A percentile compares a stretch with the other conserved stretches of the same genome.
Conservation (phyloP, 2,888 invertebrate species). For the Hirtodrosophila alboralis region DNA sequence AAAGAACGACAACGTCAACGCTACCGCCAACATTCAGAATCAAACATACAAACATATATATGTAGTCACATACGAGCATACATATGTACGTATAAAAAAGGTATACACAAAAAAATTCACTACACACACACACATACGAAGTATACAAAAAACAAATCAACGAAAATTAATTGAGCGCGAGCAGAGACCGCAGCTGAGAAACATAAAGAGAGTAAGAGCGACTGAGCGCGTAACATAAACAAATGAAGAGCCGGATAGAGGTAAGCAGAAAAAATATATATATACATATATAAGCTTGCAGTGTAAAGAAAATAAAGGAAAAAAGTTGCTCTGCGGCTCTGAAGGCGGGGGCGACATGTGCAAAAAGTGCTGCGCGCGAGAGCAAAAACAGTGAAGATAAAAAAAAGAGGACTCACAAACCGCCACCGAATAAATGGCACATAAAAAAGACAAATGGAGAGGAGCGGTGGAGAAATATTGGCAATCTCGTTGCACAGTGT, state of each 20-base stretch:
- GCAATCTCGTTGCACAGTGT: conserved; percentile 42
- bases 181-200: conserved; percentile 57
- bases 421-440: conserved; percentile 73
- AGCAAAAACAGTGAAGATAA: conserved; percentile 63
- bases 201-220: conserved; percentile 48
- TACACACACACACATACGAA: conserved; percentile 17
- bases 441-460: conserved; percentile 61
- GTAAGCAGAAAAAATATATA: conserved; percentile 38
- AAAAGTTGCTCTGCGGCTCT: conserved; percentile 14
- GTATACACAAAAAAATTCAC: conserved; percentile 23
- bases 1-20: conserved; percentile 48
- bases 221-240: conserved; percentile 74
- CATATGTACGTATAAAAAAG: conserved; percentile 63
- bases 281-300: conserved; percentile 24
- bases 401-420: conserved; percentile 70
- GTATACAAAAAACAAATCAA: conserved; percentile 73
- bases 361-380: conserved; percentile 53
- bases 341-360: conserved; percentile 56
- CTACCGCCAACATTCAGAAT: conserved; percentile 42
- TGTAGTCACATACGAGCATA: conserved; percentile 83
- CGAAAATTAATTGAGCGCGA: conserved; percentile 78
- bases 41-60: conserved; percentile 71
- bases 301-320: conserved; percentile 57
- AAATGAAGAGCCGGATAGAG: conserved; percentile 59
- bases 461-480: conserved; percentile 49